phyloP scores from a whole-genome alignment of 1,140 invertebrate genomes.

The Hylaeus volcanicus region DNA sequence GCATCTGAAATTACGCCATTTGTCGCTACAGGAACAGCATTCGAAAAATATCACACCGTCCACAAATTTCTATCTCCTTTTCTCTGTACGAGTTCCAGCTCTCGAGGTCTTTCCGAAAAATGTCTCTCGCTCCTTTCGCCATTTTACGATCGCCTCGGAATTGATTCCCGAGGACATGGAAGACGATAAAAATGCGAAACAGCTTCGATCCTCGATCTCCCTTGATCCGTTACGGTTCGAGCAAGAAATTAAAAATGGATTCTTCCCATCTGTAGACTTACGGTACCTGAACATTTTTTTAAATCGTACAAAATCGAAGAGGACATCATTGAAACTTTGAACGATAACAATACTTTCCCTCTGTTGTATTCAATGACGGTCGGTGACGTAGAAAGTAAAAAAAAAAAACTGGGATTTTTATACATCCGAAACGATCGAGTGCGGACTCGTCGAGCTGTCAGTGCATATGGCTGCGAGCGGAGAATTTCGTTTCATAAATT shows the following conservation, averaged over 20 bases:
- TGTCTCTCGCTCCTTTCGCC: neutral
- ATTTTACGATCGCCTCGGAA: constrained; percentile 43
- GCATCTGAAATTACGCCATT: neutral
- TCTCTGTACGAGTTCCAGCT: too few relatives aligned
- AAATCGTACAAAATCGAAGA: too few relatives aligned
- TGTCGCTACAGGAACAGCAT: neutral
- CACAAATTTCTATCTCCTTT: neutral
- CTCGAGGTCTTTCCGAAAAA: constrained; percentile 1
- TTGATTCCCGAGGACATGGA: constrained; percentile 23
- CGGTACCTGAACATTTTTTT: too few relatives aligned
- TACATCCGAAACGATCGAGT: constrained; percentile 9
- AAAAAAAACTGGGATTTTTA: neutral
- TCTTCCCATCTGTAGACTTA: too few relatives aligned
- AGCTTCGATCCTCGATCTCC: neutral
- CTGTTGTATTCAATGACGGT: too few relatives aligned
- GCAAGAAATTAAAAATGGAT: neutral
- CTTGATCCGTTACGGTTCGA: neutral
- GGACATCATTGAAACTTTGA: too few relatives aligned
- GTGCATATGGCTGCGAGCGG: too few relatives aligned
- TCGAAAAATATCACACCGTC: neutral
- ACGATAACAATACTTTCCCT: too few relatives aligned
- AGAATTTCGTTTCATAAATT: constrained; percentile 44
- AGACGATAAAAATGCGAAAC: constrained; percentile 30
- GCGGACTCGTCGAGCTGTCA: neutral
- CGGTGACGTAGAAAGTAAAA: neutral